phyloP scores from a whole-genome alignment of 2,113 vertebrate genomes.

The Haliaeetus leucogaster region DNA sequence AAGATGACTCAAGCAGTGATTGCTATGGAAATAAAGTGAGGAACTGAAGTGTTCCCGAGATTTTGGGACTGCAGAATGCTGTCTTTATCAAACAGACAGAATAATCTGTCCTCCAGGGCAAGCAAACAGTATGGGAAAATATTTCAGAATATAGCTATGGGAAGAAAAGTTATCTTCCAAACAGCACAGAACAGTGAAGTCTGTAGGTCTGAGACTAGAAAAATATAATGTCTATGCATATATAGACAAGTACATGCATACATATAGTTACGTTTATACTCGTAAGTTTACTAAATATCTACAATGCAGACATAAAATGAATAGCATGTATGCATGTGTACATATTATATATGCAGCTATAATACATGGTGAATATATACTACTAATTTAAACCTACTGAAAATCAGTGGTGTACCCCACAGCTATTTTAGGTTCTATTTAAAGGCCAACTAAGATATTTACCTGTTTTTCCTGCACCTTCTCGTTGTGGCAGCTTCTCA shows the following conservation, averaged over 20 bases:
- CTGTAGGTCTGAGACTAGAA: not conserved
- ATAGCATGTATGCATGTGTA: not conserved
- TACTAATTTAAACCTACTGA: not conserved
- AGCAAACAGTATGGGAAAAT: not conserved
- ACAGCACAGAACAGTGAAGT: not conserved
- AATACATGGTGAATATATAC: not conserved
- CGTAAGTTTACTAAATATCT: not conserved
- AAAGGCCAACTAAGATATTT: constrained; percentile 66
- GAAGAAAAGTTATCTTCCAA: not conserved
- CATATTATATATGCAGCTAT: not conserved
- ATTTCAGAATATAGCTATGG: not conserved
- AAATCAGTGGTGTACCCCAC: not conserved
- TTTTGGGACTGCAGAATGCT: not conserved
- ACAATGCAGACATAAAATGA: not conserved
- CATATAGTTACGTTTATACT: not conserved
- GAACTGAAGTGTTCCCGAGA: not conserved
- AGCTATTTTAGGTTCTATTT: not conserved
- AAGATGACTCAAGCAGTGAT: not conserved
- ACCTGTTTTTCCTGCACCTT: constrained; percentile 91
- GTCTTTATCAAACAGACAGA: not conserved
- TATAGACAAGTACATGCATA: not conserved
- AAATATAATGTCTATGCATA: not conserved
- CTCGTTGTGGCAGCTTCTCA: constrained; percentile 83
- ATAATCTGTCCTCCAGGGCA: not conserved
- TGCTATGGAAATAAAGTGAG: not conserved